Base-by-base conservation (phyloP, 2,797 vertebrate genomes). In the Cirrhinus mrigala region DNA sequence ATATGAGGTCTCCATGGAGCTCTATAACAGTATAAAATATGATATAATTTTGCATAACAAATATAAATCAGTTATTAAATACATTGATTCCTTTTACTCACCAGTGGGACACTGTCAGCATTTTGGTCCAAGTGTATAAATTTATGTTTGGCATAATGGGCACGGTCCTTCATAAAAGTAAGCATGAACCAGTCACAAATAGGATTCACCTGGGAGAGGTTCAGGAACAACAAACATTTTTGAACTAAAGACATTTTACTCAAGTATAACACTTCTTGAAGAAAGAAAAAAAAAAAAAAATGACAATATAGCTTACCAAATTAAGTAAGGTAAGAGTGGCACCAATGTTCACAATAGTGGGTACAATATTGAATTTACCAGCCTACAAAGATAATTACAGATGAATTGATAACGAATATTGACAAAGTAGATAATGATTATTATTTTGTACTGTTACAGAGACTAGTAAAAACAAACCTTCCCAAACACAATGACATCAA, bases 121-220 rank as follows among this genome's bases (percentile, higher is more conserved):
- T 96, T 95, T 84, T 95, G 94, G 70, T 95, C 92, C 77, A 97
- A 93, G 0, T 94, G 92, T 70, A 96, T 94, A 73, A 93, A 94
- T 88, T 97, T 98, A 84, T 96, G 93, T 92, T 95, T 95, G 62
- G 90, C 92, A 88, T 98, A 98, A 87, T 94, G 92, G 52, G 91
- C 90, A 33, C 46, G 94, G 87, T 96, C 97, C 85, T 93, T 94
- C 90, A 92, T 94, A 88, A 91, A 97, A 40, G 95, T 94, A 82
- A 98, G 91, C 87, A 98, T 93, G 62, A 97, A 90, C 85, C 96
- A 50, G 83, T 98, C 96, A 91, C 95, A 94, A 2, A 98, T 91
- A 24, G 94, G 56, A 0, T 95, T 96, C 0, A 96, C 92, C 97
- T 98, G 91, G 9, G 81, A 73, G 79, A 7, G 20, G 48, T 71